Evolutionary conservation across 2,797 vertebrate species (phyloP), one percentile per base, ranked within the genome.

Genomic region (Enteromius treurensis): DNA sequence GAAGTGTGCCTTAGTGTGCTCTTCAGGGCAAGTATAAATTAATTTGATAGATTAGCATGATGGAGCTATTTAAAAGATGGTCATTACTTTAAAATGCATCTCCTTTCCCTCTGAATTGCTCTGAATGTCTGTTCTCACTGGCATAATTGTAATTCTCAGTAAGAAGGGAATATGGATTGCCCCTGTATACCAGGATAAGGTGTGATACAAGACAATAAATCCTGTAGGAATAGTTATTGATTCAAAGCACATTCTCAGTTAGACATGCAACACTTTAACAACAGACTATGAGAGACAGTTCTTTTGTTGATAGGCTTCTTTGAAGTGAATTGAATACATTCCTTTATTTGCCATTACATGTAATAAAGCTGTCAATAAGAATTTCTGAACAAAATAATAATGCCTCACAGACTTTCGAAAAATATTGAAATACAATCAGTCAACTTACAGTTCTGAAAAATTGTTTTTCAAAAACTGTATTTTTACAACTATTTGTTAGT

Each of bases 201-300:
- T 91, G 90, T 91, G 91, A 90, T 90, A 86, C 79, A 90, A 91
- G 89, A 73, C 86, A 88, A 90, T 82, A 88, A 90, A 89, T 92
- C 87, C 89, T 89, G 40, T 0, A 6, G 90, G 90, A 89, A 90
- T 82, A 68, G 82, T 86, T 92, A 93, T 92, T 90, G 92, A 94
- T 92, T 90, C 85, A 89, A 67, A 79, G 85, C 88, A 87, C 85
- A 90, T 88, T 91, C 86, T 89, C 88, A 90, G 89, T 91, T 89
- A 88, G 88, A 86, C 89, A 21, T 86, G 91, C 87, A 82, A 88
- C 89, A 89, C 85, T 81, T 78, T 85, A 88, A 89, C 84, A 80
- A 88, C 84, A 82, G 90, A 89, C 86, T 85, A 78, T 87, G 80
- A 60, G 58, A 87, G 88, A 89, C 86, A 85, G 87, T 87, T 87